A percentile compares a stretch with the other conserved stretches of the same genome.
phyloP scores from a whole-genome alignment of 1,140 invertebrate species.

The Helicorthomorpha holstii region DNA sequence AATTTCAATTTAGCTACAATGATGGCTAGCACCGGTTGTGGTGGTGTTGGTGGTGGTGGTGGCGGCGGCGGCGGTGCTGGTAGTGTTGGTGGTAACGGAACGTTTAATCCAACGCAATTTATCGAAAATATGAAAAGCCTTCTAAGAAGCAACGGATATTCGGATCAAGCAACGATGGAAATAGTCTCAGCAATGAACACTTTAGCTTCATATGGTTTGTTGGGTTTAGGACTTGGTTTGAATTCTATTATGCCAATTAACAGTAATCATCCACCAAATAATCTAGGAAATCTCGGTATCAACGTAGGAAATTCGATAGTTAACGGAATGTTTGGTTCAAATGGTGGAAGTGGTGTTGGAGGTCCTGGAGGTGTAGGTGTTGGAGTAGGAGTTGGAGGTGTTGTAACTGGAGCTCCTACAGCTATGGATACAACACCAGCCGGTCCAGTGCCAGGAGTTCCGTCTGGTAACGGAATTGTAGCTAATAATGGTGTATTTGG shows the following conservation, averaged over 20 bases:
- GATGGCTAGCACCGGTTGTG: neutral
- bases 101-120: constrained; percentile 47
- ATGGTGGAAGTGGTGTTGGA: too few relatives aligned
- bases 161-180: constrained; percentile 70
- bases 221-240: constrained; percentile 72
- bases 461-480: constrained; percentile 30
- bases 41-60: too few relatives aligned
- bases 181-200: constrained; percentile 79
- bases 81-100: constrained; percentile 5
- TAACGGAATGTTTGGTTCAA: constrained; percentile 17
- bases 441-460: constrained; percentile 30
- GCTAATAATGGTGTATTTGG: constrained; percentile 43
- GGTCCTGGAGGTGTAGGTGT: too few relatives aligned
- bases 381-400: constrained; percentile 15
- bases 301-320: constrained; percentile 12
- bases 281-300: constrained; percentile 3
- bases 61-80: too few relatives aligned
- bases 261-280: neutral
- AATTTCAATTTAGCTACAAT: neutral
- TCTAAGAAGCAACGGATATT: constrained; percentile 67
- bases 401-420: constrained; percentile 14
- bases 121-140: constrained; percentile 68
- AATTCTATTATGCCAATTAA: constrained; percentile 12
- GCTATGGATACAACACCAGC: constrained; percentile 18
- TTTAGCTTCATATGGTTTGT: constrained; percentile 81